Evolutionary conservation across 2,113 vertebrate species (phyloP), one percentile per base, ranked within the genome.

Genomic region (Archilochus colubris): DNA sequence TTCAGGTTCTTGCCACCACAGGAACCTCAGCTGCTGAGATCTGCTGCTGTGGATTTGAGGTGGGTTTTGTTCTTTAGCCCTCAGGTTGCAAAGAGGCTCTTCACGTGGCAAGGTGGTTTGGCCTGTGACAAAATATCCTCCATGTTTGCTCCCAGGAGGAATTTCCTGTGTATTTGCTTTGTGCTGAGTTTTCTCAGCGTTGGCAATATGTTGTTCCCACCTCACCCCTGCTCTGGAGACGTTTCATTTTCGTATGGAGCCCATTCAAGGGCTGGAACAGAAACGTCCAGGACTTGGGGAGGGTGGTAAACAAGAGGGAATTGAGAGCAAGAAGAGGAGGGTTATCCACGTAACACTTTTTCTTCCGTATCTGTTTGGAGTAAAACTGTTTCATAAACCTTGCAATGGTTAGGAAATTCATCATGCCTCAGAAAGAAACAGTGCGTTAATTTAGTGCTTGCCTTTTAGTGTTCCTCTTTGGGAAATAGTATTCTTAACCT

Each of bases 311-410:
- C 36, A 50, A 50, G 67, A 23, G 16, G 4, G 11, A 9, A 23
- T 10, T 14, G 11, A 83, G 78, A 73, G 44, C 64, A 70, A 40
- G 69, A 50, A 68, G n/a, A 46, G 67, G 51, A 72, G 19, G 1
- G 0, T 57, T 91, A 72, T 27, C 54, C 44, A 64, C 22, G 31
- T 53, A 38, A 11, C 57, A 28, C 22, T 67, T 95, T 93, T 93
- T 67, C 44, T 75, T 94, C 64, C 13, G 1, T 92, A 88, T 83
- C 91, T 94, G 16, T 67, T 82, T 74, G 72, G 43, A 82, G 76
- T 95, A 92, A 94, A 97, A 87, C 58, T 73, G 59, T 81, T 92
- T 70, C 82, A 55, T 95, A 88, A 86, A 81, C 93, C 94, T 96
- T 96, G 77, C 63, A 54, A 13, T 79, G 81, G 44, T 59, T 66